These are phyloP conservation scores for Eupithecia subumbrata DNA, from an alignment of 2,888 invertebrate genomes.

Conservation along the genomic window DNA sequence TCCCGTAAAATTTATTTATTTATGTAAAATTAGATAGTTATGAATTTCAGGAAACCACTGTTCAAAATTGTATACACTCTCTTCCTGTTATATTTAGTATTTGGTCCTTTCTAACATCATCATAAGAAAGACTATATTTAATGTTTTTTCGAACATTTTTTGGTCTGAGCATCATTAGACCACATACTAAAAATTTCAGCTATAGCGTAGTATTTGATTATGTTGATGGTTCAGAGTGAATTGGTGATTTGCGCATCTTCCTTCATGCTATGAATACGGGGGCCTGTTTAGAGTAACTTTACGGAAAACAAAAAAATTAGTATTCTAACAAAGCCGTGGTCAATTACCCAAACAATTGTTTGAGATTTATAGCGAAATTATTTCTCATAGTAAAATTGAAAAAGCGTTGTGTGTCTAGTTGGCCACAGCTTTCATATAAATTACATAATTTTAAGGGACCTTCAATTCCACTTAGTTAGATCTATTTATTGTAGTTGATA, in stretches of 20 bases:
- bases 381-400: conserved; percentile 46
- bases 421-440: conserved; percentile 78
- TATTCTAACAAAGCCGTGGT: conserved; percentile 76
- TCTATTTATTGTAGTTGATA: conserved; percentile 81
- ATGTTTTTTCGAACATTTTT: not conserved
- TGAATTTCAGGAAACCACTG: conserved; percentile 55
- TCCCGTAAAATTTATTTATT: conserved; percentile 69
- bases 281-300: conserved; percentile 83
- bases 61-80: not conserved
- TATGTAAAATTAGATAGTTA: conserved; percentile 26
- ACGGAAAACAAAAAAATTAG: conserved; percentile 80
- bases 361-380: conserved; percentile 44
- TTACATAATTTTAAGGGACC: conserved; percentile 84
- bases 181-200: conserved; percentile 22
- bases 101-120: not conserved
- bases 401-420: conserved; percentile 62
- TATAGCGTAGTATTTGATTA: conserved; percentile 66
- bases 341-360: conserved; percentile 67
- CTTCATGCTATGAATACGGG: conserved; percentile 80
- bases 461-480: conserved; percentile 84
- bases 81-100: conserved; percentile 6
- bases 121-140: not conserved
- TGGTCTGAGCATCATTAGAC: not conserved
- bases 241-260: conserved; percentile 79
- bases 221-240: conserved; percentile 73